phyloP scores from a whole-genome alignment of 2,888 invertebrate genomes.

The Alsophila aescularia region DNA sequence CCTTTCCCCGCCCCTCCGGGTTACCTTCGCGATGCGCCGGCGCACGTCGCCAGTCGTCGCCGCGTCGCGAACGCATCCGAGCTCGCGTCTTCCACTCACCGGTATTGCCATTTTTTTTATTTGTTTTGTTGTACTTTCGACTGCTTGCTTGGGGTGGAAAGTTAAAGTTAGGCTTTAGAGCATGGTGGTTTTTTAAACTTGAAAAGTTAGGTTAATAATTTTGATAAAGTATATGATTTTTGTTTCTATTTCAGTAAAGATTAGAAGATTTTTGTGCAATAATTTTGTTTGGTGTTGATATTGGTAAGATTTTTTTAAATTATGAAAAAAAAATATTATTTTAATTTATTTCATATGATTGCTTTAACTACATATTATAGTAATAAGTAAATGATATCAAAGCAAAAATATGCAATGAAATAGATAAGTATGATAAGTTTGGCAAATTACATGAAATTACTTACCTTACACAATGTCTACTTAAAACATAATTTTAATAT shows the following conservation, averaged over 20 bases:
- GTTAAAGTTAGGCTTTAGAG: not conserved
- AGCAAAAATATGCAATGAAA: too few species aligned
- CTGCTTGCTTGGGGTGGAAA: conserved; percentile 9
- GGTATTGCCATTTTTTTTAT: conserved; percentile 18
- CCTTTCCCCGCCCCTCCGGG: conserved; percentile 36
- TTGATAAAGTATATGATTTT: not conserved
- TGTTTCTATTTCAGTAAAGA: too few species aligned
- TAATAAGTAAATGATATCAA: too few species aligned
- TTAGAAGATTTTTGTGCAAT: not conserved
- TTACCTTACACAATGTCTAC: too few species aligned
- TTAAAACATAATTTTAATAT: too few species aligned
- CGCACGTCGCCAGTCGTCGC: conserved; percentile 33
- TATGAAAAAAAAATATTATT: too few species aligned
- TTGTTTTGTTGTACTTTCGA: conserved; percentile 23
- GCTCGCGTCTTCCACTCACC: conserved; percentile 15
- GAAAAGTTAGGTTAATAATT: not conserved
- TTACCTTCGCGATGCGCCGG: conserved; percentile 36
- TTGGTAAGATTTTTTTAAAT: too few species aligned
- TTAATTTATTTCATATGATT: too few species aligned
- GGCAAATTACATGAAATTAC: too few species aligned
- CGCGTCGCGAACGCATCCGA: conserved; percentile 35
- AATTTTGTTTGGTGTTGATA: too few species aligned
- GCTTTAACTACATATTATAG: too few species aligned
- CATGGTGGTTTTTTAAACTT: not conserved
- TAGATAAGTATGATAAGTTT: too few species aligned